phyloP scores from a whole-genome alignment of 2,113 vertebrate species.

The Macheiramphus alcinus region DNA sequence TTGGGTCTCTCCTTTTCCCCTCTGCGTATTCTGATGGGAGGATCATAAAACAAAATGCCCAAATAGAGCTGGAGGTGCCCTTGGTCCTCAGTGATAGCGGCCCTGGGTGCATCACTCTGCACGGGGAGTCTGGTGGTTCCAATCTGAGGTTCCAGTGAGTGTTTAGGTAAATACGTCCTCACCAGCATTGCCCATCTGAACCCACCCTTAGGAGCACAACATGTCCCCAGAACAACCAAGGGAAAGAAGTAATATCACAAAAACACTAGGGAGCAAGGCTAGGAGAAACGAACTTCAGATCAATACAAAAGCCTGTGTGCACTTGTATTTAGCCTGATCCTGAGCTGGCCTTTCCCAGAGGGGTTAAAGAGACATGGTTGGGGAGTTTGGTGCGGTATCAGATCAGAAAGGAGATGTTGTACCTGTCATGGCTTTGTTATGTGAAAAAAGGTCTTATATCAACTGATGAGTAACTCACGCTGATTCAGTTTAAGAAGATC shows the following conservation, averaged over 20 bases:
- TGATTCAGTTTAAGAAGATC: background rate
- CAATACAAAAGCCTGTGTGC: rapidly evolving
- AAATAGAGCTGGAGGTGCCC: background rate
- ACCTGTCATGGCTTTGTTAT: background rate
- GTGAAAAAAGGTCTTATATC: background rate
- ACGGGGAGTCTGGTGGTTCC: background rate
- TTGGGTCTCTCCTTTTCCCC: background rate
- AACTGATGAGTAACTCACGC: background rate
- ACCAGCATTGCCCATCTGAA: background rate
- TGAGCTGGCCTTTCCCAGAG: background rate
- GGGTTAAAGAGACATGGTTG: background rate
- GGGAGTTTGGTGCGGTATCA: background rate
- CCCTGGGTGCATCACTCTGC: background rate
- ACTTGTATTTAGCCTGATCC: background rate
- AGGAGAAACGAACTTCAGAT: background rate
- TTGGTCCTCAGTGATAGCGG: background rate
- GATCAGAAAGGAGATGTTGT: background rate
- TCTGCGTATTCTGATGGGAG: background rate
- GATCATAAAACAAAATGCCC: background rate
- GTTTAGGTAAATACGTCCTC: background rate
- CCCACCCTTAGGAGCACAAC: background rate
- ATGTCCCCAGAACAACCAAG: background rate
- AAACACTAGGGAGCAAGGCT: background rate
- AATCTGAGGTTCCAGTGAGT: background rate
- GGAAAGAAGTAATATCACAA: background rate